These are phyloP conservation scores for Amphiura filiformis DNA, from an alignment of 35 echinoderm and acorn worm genomes.

Conservation along the genomic window DNA sequence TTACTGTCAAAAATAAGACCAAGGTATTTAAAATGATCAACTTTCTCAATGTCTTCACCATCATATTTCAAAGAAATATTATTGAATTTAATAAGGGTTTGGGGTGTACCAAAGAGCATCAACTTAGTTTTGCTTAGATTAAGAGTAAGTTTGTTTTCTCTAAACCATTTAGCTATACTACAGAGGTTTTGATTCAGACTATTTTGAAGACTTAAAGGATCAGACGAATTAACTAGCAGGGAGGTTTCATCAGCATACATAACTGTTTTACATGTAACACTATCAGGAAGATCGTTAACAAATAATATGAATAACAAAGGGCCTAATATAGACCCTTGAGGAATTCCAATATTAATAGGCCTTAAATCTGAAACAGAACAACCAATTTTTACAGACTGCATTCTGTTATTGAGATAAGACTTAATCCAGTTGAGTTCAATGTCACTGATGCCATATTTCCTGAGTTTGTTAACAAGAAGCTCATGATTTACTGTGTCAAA, in stretches of 20 bases:
- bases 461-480: constrained; percentile 17
- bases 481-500: constrained; percentile 28
- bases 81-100: background rate
- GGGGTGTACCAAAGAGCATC: constrained; percentile 18
- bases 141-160: constrained; percentile 11
- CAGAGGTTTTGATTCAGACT: constrained; percentile 10
- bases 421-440: constrained; percentile 24
- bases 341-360: constrained; percentile 16
- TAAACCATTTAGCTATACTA: constrained; percentile 18
- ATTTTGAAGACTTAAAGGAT: constrained; percentile 11
- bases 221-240: background rate
- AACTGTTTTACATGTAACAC: constrained; percentile 1
- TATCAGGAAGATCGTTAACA: constrained; percentile 13
- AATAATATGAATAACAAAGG: constrained; percentile 28
- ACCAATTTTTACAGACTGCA: background rate
- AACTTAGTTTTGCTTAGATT: constrained; percentile 29
- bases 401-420: constrained; percentile 10
- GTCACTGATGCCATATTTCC: background rate
- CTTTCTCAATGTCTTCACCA: background rate
- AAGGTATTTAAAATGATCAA: constrained; percentile 21
- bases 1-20: constrained; percentile 16
- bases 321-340: constrained; percentile 11
- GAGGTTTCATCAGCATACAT: constrained; percentile 37
- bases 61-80: constrained; percentile 6
- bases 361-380: background rate